Evolutionary conservation across 2,888 invertebrate genomes (phyloP), one percentile per base, ranked within the genome.

Genomic region (Glaucopsyche alexis): DNA sequence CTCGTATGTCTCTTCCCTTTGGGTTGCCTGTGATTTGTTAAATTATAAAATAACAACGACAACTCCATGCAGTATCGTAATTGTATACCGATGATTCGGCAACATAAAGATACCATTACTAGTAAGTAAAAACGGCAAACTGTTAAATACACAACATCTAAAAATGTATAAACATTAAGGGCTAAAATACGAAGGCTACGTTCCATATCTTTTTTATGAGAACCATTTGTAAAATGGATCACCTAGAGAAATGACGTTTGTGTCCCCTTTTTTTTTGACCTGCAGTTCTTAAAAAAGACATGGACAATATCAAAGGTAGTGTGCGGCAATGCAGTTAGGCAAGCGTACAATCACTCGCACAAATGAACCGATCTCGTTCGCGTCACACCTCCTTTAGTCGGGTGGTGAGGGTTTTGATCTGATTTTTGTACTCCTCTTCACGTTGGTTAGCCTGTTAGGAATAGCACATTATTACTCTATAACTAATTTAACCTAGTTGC

Each of bases 351-450:
- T 19, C 87, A 89, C 87, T 87, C 87, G 85, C 85, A 78, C 79
- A 82, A 81, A 81, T 81, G 79, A 86, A 86, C 84, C 84, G 81
- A 81, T 87, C 81, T 83, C 81, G 82, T 82, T 85, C 85, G 79
- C 80, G 81, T 93, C 93, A 93, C 96, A 99, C 99, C 99, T 99
- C 99, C 97, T 99, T 99, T 95, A 99, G 98, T 94, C 98, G 98
- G 94, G 97, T 97, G 94, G 97, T 98, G 94, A 98, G 96, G 93
- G 97, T 98, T 96, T 99, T 99, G 96, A 99, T 99, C 96, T 99
- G 99, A 94, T 98, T 98, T 96, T 99, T 99, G 97, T 99, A 99
- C 93, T 98, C 98, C 95, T 99, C 99, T 94, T 99, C 99, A 88
- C 99, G 97, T 95, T 99, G 98, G 95, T 98, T 98, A 94, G 99